Evolutionary conservation across 1,140 invertebrate genomes (phyloP).

Genomic region (Catajapyx aquilonaris): DNA sequence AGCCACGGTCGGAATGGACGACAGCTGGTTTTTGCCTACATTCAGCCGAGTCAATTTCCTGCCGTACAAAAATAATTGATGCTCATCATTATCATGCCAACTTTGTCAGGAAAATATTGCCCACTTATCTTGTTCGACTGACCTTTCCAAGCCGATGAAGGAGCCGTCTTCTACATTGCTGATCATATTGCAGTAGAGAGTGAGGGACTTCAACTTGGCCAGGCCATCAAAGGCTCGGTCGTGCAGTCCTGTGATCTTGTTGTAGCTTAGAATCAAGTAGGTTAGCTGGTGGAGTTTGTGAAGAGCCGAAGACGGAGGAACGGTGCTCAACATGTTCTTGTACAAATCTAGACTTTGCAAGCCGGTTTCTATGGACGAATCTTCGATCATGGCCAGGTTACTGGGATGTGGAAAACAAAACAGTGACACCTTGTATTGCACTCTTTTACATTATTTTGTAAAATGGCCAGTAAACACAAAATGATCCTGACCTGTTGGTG

Average conservation of each 20-base stretch:
- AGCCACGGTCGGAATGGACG: conserved; percentile 48
- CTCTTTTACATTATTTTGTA: too few relatives aligned
- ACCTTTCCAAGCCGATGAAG: conserved; percentile 68
- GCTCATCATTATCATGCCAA: neutral
- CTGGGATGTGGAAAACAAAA: too few relatives aligned
- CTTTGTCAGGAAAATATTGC: conserved; percentile 2
- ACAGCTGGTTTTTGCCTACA: conserved; percentile 61
- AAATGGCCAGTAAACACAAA: too few relatives aligned
- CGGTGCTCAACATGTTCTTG: conserved; percentile 47
- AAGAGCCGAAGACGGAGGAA: conserved; percentile 59
- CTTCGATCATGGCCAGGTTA: conserved; percentile 63
- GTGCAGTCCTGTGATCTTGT: conserved; percentile 54
- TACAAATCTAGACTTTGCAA: conserved; percentile 64
- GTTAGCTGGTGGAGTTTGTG: conserved; percentile 56
- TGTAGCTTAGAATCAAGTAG: conserved; percentile 75
- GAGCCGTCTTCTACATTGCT: conserved; percentile 51
- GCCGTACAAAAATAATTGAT: conserved; percentile 2
- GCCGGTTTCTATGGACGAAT: conserved; percentile 58
- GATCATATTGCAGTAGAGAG: conserved; percentile 70
- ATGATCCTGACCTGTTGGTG: conserved; percentile 45
- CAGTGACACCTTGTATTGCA: too few relatives aligned
- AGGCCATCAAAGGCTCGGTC: conserved; percentile 58
- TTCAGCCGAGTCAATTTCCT: conserved; percentile 67
- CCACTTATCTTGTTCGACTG: conserved; percentile 18
- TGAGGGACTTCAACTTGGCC: conserved; percentile 63